Percentiles rank a stretch among this genome's conserved stretches.
phyloP scores from a whole-genome alignment of 2,113 vertebrate species.

The Cephalopterus ornatus region DNA sequence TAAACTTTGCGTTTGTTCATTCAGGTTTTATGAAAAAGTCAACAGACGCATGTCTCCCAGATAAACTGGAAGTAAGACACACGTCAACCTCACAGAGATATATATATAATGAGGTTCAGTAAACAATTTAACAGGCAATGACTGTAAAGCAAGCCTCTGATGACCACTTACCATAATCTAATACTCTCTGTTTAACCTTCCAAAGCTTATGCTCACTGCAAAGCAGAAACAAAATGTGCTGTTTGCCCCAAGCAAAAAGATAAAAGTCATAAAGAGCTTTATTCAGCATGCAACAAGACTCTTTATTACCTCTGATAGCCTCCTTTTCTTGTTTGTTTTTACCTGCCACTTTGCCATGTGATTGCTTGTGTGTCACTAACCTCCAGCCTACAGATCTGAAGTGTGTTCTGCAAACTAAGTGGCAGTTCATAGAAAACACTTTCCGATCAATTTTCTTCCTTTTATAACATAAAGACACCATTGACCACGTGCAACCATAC shows the following conservation, averaged over 20 bases:
- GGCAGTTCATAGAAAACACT: background rate
- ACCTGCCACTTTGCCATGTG: background rate
- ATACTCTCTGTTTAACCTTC: slow-evolving; percentile 24
- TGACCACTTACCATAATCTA: slow-evolving; percentile 25
- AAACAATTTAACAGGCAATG: slow-evolving; percentile 1
- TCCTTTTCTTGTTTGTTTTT: background rate
- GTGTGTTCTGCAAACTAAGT: background rate
- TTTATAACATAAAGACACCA: background rate
- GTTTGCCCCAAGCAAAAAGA: slow-evolving; percentile 21
- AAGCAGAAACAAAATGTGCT: slow-evolving; percentile 43
- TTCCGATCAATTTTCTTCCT: background rate
- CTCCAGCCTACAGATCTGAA: background rate
- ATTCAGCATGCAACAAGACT: background rate
- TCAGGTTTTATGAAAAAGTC: background rate
- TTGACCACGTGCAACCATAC: rapidly evolving
- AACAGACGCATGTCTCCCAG: background rate
- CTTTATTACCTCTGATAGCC: background rate
- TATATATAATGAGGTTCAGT: background rate
- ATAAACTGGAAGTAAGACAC: background rate
- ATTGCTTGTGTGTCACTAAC: background rate
- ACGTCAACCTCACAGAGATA: background rate
- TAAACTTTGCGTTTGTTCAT: background rate
- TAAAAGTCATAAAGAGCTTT: slow-evolving; percentile 12
- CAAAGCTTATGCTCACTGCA: slow-evolving; percentile 4
- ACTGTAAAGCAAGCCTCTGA: slow-evolving; percentile 6